These are phyloP conservation scores for Stramonita haemastoma DNA, from an alignment of 2,888 invertebrate species.

Conservation along the genomic window DNA sequence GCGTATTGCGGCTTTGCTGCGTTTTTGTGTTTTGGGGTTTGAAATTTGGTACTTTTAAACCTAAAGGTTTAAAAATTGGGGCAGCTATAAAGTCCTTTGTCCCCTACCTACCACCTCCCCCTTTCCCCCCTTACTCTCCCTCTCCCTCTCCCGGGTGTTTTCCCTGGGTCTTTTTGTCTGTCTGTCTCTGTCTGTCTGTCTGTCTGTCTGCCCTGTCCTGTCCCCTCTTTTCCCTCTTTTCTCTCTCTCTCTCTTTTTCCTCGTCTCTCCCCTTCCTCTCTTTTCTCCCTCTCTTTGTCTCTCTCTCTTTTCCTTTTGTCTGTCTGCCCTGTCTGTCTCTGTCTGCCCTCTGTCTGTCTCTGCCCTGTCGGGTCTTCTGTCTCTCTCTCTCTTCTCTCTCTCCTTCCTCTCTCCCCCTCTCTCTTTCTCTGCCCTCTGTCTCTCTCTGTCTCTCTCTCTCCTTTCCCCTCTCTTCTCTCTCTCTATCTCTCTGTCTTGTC, in stretches of 20 bases:
- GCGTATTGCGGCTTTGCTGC: no score
- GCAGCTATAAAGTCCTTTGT: no score
- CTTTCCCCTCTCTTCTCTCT: background rate
- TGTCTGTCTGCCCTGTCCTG: background rate
- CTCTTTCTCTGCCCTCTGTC: background rate
- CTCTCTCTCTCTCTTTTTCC: background rate
- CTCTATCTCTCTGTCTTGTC: background rate
- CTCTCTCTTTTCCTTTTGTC: background rate
- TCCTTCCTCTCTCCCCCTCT: background rate
- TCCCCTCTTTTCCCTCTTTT: background rate
- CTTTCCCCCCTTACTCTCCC: background rate
- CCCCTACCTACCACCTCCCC: no score
- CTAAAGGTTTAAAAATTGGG: no score
- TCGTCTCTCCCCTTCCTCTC: background rate
- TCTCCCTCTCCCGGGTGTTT: background rate
- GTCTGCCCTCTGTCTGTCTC: no score
- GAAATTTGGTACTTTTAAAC: no score
- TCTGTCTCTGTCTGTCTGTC: background rate
- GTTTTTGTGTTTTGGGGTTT: no score
- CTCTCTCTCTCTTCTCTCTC: background rate
- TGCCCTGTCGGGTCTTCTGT: background rate
- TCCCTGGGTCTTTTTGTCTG: background rate
- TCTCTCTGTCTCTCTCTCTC: no score
- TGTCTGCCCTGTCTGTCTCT: no score
- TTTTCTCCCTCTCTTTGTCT: background rate